These are phyloP conservation scores for Caranx ignobilis DNA, from an alignment of 2,113 vertebrate genomes.

Conservation along the genomic window DNA sequence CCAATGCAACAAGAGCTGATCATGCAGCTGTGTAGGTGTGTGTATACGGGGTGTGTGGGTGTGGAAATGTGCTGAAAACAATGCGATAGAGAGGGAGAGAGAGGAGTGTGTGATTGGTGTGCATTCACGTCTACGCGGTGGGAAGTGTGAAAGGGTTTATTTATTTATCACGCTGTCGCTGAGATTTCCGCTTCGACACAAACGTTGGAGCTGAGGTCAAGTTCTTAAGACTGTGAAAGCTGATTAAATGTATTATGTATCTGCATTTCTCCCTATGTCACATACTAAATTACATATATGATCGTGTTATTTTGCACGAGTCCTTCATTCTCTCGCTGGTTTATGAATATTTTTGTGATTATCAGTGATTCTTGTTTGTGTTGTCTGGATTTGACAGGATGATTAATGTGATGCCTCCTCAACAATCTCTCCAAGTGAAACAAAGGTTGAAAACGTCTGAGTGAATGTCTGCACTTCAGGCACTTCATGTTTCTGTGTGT, in stretches of 20 bases:
- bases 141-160: background rate
- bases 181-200: too few relatives aligned
- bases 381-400: background rate
- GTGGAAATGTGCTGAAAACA: background rate
- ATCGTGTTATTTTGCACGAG: too few relatives aligned
- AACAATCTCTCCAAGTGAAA: background rate
- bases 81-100: background rate
- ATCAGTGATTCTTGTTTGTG: too few relatives aligned
- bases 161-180: too few relatives aligned
- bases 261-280: too few relatives aligned
- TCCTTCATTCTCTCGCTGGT: background rate
- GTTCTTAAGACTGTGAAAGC: background rate
- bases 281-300: too few relatives aligned
- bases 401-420: background rate
- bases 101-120: background rate
- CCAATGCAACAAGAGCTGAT: conserved; percentile 61
- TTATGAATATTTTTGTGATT: background rate
- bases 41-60: background rate
- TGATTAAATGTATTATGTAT: too few relatives aligned
- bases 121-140: background rate
- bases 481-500: background rate
- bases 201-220: background rate
- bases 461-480: background rate
- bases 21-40: conserved; percentile 51
- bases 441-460: conserved; percentile 27